Evolutionary conservation across 2,888 invertebrate species (phyloP).

Genomic region (Mamestra brassicae): DNA sequence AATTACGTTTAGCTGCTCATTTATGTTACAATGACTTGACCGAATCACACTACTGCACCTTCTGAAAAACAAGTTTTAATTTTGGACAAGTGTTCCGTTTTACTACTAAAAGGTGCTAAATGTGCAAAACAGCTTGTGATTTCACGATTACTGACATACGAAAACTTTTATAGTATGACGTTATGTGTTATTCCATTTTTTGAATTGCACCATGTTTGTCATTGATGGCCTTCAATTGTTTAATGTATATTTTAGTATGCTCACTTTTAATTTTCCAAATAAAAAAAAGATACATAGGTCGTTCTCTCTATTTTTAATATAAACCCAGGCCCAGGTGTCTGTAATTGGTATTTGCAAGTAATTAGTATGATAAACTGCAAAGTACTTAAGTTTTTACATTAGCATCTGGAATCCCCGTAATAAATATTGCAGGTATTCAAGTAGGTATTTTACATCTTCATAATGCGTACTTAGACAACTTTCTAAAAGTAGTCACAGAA

Average conservation of each 20-base stretch:
- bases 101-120: too few species aligned
- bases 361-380: conserved; percentile 39
- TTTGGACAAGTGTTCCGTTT: too few species aligned
- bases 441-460: conserved; percentile 6
- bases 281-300: background rate
- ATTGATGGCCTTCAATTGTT: background rate
- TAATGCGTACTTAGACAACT: background rate
- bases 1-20: background rate
- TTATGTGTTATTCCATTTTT: background rate
- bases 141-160: too few species aligned
- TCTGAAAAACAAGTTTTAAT: too few species aligned
- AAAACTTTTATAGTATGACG: too few species aligned
- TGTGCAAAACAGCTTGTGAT: too few species aligned
- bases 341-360: conserved; percentile 22
- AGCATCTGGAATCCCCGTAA: conserved; percentile 10
- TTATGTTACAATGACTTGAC: too few species aligned
- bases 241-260: background rate
- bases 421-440: conserved; percentile 23
- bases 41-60: too few species aligned
- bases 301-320: too few species aligned
- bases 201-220: background rate
- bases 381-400: conserved; percentile 39
- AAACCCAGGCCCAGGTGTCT: conserved; percentile 10
- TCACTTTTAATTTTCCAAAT: background rate
- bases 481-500: background rate